Conservation (phyloP, 2,113 vertebrate genomes). For the Pygoscelis antarcticus region DNA sequence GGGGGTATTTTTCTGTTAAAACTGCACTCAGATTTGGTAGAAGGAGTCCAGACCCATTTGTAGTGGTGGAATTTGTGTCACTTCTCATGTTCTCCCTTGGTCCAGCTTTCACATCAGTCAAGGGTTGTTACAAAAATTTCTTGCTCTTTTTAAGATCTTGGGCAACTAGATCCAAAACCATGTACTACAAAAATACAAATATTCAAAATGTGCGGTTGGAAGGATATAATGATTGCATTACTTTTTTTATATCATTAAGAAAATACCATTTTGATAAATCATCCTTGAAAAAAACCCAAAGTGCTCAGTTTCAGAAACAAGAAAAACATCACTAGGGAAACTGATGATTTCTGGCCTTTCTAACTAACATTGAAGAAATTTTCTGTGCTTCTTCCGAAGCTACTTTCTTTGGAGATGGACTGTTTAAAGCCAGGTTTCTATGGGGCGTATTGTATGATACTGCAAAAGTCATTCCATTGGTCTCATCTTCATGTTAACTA, state of each 20-base stretch:
- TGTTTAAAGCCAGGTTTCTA: not conserved
- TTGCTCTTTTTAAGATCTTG: not conserved
- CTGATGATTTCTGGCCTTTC: not conserved
- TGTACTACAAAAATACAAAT: not conserved
- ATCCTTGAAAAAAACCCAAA: not conserved
- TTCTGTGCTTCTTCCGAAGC: not conserved
- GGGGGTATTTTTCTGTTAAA: not conserved
- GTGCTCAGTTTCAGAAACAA: not conserved
- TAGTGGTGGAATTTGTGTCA: not conserved
- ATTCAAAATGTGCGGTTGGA: not conserved
- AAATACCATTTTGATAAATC: not conserved
- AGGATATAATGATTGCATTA: not conserved
- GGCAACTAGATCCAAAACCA: not conserved
- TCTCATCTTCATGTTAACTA: not conserved
- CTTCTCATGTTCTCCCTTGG: not conserved
- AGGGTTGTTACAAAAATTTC: not conserved
- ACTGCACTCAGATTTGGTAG: not conserved
- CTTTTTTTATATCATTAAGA: not conserved
- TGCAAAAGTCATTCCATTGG: not conserved
- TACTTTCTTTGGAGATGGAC: not conserved
- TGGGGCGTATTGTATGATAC: rapidly evolving
- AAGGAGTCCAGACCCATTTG: not conserved
- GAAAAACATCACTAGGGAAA: not conserved
- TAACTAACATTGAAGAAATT: not conserved
- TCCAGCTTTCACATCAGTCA: not conserved